Evolutionary conservation across 2,888 invertebrate genomes (phyloP).

Genomic region (Xestia ashworthii): DNA sequence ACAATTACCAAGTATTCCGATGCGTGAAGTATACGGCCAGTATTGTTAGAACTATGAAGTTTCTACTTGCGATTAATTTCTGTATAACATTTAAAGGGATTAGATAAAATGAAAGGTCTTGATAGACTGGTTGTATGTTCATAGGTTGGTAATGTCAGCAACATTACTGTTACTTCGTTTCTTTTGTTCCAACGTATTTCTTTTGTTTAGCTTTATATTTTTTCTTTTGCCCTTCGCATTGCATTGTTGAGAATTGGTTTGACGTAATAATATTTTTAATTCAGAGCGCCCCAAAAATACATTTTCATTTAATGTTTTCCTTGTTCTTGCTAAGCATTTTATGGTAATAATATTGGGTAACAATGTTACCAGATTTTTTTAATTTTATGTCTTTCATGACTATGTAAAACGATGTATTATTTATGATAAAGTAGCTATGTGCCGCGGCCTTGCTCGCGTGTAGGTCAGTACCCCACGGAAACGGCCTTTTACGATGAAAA

Average conservation of each 20-base stretch:
- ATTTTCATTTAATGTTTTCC: slow-evolving; percentile 5
- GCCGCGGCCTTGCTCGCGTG: background rate
- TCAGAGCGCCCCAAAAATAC: background rate
- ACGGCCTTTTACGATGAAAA: background rate
- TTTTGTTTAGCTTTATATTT: slow-evolving; percentile 12
- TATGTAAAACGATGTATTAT: background rate
- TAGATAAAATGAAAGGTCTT: slow-evolving; percentile 49
- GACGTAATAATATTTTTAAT: slow-evolving; percentile 40
- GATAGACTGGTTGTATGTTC: slow-evolving; percentile 42
- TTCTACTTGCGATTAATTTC: slow-evolving; percentile 45
- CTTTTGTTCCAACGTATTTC: slow-evolving; percentile 22
- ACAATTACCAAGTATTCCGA: slow-evolving; percentile 71
- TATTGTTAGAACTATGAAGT: slow-evolving; percentile 55
- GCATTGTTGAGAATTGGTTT: slow-evolving; percentile 30
- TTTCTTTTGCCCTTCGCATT: background rate
- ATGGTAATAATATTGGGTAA: background rate
- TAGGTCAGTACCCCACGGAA: background rate
- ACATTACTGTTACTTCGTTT: slow-evolving; percentile 48
- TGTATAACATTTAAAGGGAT: slow-evolving; percentile 4
- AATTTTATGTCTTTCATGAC: background rate
- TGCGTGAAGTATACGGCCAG: slow-evolving; percentile 68
- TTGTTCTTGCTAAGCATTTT: background rate
- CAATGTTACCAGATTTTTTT: background rate
- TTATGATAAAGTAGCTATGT: background rate
- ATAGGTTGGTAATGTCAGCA: slow-evolving; percentile 56